phyloP scores from a whole-genome alignment of 2,797 vertebrate genomes.

The Oreonectes daqikongensis region DNA sequence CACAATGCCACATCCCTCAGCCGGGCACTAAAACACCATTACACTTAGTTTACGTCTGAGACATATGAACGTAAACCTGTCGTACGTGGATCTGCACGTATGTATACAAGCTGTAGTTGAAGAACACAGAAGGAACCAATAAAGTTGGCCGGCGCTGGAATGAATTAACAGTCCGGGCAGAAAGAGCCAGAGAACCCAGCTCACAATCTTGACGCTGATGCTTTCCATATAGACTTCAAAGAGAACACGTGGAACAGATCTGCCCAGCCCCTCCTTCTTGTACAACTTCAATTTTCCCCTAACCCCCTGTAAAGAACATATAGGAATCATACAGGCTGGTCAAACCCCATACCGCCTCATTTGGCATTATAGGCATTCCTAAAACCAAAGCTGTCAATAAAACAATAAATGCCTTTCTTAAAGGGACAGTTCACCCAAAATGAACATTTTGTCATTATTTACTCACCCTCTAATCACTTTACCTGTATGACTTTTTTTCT shows the following conservation, averaged over 20 bases:
- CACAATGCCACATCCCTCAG: conserved; percentile 63
- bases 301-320: conserved; percentile 21
- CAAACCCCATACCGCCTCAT: neutral
- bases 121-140: conserved; percentile 56
- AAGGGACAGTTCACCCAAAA: too few species aligned
- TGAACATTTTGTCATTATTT: too few species aligned
- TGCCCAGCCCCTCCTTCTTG: conserved; percentile 12
- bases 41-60: neutral
- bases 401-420: neutral
- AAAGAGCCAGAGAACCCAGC: conserved; percentile 4
- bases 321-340: neutral
- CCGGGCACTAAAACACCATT: conserved; percentile 17
- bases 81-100: neutral
- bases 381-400: neutral
- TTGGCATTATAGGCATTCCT: neutral
- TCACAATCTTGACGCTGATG: conserved; percentile 19
- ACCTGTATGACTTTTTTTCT: too few species aligned
- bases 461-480: too few species aligned
- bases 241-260: conserved; percentile 52
- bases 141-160: conserved; percentile 50
- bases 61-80: conserved; percentile 25
- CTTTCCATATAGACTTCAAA: conserved; percentile 55
- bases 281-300: conserved; percentile 19
- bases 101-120: neutral
- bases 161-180: conserved; percentile 39